Base-by-base conservation (phyloP, 2,888 invertebrate genomes). In the Ichneumoninae sp. region DNA sequence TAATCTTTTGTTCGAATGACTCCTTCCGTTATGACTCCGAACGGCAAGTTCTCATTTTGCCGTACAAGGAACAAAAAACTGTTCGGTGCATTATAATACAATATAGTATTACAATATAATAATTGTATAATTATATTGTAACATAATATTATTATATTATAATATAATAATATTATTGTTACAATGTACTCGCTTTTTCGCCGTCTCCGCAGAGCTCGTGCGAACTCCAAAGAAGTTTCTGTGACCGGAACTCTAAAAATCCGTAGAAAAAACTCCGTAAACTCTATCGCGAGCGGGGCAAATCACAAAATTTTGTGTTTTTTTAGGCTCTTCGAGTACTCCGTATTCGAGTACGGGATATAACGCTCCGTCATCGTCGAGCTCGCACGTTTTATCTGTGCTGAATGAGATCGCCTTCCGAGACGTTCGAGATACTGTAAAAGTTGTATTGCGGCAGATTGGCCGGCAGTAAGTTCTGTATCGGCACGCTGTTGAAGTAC, bases 361-460 rank as follows among this genome's bases (percentile, higher is more conserved):
- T 22, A 22, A 54, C 52, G 7, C n/a, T 19, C 16, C 19, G 19
- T 54, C 16, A 19, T 54, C 52, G 5, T 16, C n/a, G n/a, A 19
- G 10, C 10, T 57, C 10, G 26, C 57, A 16, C 4, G 26, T 76
- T 87, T 89, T 92, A 92, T 87, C 91, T 91, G 73, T 91, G 90
- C 85, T 91, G 90, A 78, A 93, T 89, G 47, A 92, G 88, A 86
- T 93, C 91, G 33, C 86, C 88, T 75, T 92, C 93, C 26, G 89
- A 86, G 33, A 92, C 91, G 78, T 90, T 93, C 26, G 92, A 88
- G 80, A 93, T 91, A 84, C 91, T 93, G 85, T 93, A 93, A 88
- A 93, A 93, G 84, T 93, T 93, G 81, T 93, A 93, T 36, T 82
- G 75, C 50, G 93, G 91, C 87, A 93, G 86, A 88, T 92, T 93